Base-by-base conservation (phyloP, 2,888 invertebrate genomes). In the Lacanobia oleracea region DNA sequence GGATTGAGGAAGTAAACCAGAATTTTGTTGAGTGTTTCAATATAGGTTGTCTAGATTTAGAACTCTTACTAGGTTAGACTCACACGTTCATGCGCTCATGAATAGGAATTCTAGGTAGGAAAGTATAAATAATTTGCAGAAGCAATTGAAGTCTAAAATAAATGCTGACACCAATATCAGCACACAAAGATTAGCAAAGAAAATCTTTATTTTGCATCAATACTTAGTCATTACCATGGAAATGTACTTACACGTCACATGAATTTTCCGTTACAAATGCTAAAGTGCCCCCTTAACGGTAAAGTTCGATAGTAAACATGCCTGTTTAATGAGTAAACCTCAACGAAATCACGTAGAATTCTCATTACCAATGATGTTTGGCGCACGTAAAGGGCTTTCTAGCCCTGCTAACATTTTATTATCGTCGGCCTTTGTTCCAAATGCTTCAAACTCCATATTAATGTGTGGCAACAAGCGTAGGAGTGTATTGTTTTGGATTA, bases 341-440 rank as follows among this genome's bases (percentile, higher is more conserved):
- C 80, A 85, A 56, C 62, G 75, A 76, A 85, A 87, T 87, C 91
- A 92, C 91, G 90, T 88, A 87, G 88, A 89, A 87, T 86, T 88
- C 88, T 89, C 91, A 90, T 92, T 89, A 90, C 84, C 84, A 85
- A 87, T 84, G 77, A 85, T 59, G 67, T 64, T 74, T 81, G 77
- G 77, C 81, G 83, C 79, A 79, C 82, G 71, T 82, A 77, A 89
- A 92, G 91, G 91, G 92, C 90, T 92, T 92, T 92, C 91, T 90
- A 90, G 62, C 60, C 51, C 61, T 71, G 54, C 63, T 72, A 59
- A 72, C 62, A 70, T 79, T 82, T 82, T 71, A 60, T 67, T 70
- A 69, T 62, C 40, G 62, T 68, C 50, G 53, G 66, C 68, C 80
- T 81, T 81, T 79, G 81, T 83, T 81, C 54, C 60, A 63, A 70